A percentile compares a stretch with the other conserved stretches of the same genome.
Evolutionary conservation across 2,797 vertebrate genomes (phyloP).

Genomic region (Epinephelus coioides): DNA sequence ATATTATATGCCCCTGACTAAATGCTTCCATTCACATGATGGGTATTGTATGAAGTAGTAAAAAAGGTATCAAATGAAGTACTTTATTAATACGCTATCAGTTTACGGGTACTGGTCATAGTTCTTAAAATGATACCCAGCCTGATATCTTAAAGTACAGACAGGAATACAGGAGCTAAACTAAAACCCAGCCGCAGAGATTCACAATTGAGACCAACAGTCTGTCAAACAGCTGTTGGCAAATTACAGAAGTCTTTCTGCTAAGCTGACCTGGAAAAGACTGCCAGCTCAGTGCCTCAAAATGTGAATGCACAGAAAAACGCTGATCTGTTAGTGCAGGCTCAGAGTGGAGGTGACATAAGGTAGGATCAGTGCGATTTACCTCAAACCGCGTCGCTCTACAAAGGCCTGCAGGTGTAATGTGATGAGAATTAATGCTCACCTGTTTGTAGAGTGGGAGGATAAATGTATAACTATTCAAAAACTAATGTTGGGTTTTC

Average conservation of each 20-base stretch:
- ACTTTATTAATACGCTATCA: no score
- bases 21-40: no score
- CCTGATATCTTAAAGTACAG: neutral
- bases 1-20: no score
- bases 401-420: slow-evolving; percentile 40
- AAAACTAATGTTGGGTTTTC: neutral
- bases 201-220: slow-evolving; percentile 14
- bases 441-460: neutral
- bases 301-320: slow-evolving; percentile 33
- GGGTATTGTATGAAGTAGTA: no score
- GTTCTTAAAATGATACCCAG: neutral
- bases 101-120: no score
- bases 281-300: slow-evolving; percentile 44
- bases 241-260: slow-evolving; percentile 27
- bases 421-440: slow-evolving; percentile 20
- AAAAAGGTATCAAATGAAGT: no score
- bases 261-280: slow-evolving; percentile 43
- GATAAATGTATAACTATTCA: neutral
- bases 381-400: slow-evolving; percentile 14
- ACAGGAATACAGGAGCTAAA: neutral
- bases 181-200: neutral
- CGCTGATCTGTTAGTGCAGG: slow-evolving; percentile 47
- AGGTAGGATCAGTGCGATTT: slow-evolving; percentile 41
- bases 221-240: slow-evolving; percentile 25
- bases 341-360: slow-evolving; percentile 49